Evolutionary conservation across 2,797 vertebrate species (phyloP).

Genomic region (Aeoliscus strigatus): DNA sequence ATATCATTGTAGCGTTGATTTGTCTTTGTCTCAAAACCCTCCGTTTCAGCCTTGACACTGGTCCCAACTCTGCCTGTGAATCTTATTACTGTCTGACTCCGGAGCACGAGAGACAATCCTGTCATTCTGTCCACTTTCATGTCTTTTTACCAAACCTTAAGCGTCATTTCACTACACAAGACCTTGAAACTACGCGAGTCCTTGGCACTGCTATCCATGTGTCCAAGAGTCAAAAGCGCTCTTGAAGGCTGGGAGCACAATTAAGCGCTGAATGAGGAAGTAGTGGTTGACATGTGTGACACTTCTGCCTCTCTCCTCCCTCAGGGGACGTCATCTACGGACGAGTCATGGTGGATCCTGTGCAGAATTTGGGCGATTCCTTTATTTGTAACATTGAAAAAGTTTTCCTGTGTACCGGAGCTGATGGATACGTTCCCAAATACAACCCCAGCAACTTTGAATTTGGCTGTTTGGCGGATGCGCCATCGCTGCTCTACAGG

Average conservation of each 20-base stretch:
- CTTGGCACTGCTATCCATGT: slow-evolving; percentile 2
- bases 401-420: slow-evolving; percentile 92
- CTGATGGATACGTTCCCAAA: slow-evolving; percentile 95
- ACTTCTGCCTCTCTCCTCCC: slow-evolving; percentile 1
- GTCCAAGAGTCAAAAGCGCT: no score
- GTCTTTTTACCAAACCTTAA: slow-evolving; percentile 6
- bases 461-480: slow-evolving; percentile 92
- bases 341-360: slow-evolving; percentile 95
- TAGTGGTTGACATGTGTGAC: not conserved
- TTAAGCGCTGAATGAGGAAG: not conserved
- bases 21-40: no score
- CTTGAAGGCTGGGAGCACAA: no score
- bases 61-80: not conserved
- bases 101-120: not conserved
- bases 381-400: slow-evolving; percentile 95
- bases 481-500: slow-evolving; percentile 86
- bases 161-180: slow-evolving; percentile 9
- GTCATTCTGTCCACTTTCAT: slow-evolving; percentile 22
- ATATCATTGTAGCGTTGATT: no score
- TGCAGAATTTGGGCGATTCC: slow-evolving; percentile 92
- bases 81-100: not conserved
- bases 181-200: slow-evolving; percentile 13
- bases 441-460: slow-evolving; percentile 87
- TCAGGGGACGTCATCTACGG: slow-evolving; percentile 88
- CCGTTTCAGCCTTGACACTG: no score